These are phyloP conservation scores for Gari tellinella DNA, from an alignment of 2,888 invertebrate species.

Conservation along the genomic window DNA sequence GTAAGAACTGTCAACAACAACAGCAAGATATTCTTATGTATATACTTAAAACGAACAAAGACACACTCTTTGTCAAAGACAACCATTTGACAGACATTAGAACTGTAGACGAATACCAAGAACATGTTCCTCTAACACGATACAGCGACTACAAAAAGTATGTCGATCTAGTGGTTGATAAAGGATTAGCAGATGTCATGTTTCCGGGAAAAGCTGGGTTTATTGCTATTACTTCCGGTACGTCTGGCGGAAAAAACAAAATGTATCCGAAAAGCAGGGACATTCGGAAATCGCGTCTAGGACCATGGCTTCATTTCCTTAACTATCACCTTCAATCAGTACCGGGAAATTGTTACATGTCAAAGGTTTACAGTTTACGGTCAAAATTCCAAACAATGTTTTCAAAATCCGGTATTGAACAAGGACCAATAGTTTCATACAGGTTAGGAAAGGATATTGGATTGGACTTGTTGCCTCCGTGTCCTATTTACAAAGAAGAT, in stretches of 20 bases:
- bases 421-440: conserved; percentile 17
- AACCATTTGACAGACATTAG: background rate
- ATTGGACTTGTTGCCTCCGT: no score
- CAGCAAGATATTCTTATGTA: background rate
- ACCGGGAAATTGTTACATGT: no score
- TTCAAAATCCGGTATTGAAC: conserved; percentile 23
- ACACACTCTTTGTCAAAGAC: conserved; percentile 1
- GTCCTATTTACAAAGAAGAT: no score
- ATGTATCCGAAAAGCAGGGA: conserved; percentile 27
- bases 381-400: background rate
- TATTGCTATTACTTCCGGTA: conserved; percentile 39
- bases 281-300: background rate
- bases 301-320: no score
- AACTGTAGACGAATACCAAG: background rate
- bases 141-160: no score
- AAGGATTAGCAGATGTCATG: no score
- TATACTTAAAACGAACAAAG: background rate
- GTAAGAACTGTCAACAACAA: background rate
- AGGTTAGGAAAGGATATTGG: conserved; percentile 15
- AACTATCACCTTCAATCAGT: no score
- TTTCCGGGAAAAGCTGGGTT: no score
- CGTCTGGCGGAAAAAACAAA: conserved; percentile 45
- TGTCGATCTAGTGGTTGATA: no score
- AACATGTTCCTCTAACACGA: no score
- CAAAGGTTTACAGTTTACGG: no score